These are phyloP conservation scores for Lomographa bimaculata DNA, from an alignment of 2,888 invertebrate genomes.

Conservation along the genomic window DNA sequence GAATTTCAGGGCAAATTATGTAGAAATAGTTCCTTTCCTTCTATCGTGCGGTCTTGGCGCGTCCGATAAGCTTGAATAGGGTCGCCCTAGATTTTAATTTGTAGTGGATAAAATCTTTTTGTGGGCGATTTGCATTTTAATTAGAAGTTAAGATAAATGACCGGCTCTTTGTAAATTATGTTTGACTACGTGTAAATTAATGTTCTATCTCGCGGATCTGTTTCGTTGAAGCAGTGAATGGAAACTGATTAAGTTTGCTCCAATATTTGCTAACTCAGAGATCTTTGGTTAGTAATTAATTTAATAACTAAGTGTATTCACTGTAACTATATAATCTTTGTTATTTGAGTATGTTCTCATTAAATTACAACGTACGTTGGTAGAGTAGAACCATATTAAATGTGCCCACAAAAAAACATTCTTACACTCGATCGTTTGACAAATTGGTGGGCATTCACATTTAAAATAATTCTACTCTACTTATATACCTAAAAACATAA, in stretches of 20 bases:
- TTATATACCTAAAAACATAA: no score
- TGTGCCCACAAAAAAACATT: no score
- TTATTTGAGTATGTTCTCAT: no score
- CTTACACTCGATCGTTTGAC: no score
- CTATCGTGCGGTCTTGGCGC: conserved; percentile 40
- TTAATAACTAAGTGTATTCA: conserved; percentile 1
- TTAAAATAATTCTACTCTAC: no score
- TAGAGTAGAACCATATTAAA: no score
- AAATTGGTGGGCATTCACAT: no score
- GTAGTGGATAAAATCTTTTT: conserved; percentile 36
- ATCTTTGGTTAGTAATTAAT: conserved; percentile 3
- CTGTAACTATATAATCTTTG: no score
- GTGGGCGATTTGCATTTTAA: conserved; percentile 34
- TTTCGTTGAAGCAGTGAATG: conserved; percentile 2
- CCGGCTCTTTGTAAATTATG: conserved; percentile 15
- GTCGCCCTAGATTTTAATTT: conserved; percentile 33
- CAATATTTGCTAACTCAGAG: background rate
- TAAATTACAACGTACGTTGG: no score
- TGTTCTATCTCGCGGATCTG: conserved; percentile 7
- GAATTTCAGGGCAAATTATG: conserved; percentile 66
- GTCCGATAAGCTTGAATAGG: conserved; percentile 32
- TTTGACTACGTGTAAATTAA: conserved; percentile 23
- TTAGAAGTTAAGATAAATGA: conserved; percentile 26
- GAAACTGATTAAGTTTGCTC: background rate
- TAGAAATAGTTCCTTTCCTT: conserved; percentile 65